A percentile compares a stretch with the other conserved stretches of the same genome.
Conservation (phyloP, 1,140 invertebrate genomes). For the Drosophila chauvacae region DNA sequence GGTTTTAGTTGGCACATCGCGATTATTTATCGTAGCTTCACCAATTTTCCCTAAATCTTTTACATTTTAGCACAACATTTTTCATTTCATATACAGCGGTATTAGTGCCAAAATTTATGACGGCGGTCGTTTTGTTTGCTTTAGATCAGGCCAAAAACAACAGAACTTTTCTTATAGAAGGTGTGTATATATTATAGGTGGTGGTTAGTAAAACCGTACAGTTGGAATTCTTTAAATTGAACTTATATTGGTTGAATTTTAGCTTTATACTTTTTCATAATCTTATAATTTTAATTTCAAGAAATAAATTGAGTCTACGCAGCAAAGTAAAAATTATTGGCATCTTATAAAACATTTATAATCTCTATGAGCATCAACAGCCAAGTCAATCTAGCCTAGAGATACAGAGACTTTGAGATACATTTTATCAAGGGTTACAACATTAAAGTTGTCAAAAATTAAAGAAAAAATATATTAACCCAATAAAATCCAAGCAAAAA, state of each 20-base stretch:
- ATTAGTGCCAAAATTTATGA: conserved; percentile 72
- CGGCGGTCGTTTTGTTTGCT: conserved; percentile 28
- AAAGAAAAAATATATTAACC: too few species aligned
- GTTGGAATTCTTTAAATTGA: neutral
- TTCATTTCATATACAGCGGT: conserved; percentile 52
- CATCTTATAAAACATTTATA: too few species aligned
- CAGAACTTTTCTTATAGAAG: conserved; percentile 22
- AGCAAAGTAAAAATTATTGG: too few species aligned
- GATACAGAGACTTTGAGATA: too few species aligned
- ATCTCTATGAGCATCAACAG: too few species aligned
- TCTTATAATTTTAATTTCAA: neutral
- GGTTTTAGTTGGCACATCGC: conserved; percentile 24
- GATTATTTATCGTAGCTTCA: conserved; percentile 12
- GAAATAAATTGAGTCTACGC: too few species aligned
- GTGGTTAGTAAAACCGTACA: neutral
- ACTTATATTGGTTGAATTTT: neutral
- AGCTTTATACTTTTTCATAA: neutral
- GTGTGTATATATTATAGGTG: conserved; percentile 11
- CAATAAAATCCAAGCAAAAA: too few species aligned
- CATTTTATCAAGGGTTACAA: too few species aligned
- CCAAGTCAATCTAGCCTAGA: too few species aligned
- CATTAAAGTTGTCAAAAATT: too few species aligned
- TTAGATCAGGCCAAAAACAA: conserved; percentile 43
- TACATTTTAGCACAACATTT: conserved; percentile 43
- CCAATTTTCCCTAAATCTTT: conserved; percentile 19